Evolutionary conservation across 2,113 vertebrate species (phyloP), one percentile per base, ranked within the genome.

Genomic region (Vicugna pacos): DNA sequence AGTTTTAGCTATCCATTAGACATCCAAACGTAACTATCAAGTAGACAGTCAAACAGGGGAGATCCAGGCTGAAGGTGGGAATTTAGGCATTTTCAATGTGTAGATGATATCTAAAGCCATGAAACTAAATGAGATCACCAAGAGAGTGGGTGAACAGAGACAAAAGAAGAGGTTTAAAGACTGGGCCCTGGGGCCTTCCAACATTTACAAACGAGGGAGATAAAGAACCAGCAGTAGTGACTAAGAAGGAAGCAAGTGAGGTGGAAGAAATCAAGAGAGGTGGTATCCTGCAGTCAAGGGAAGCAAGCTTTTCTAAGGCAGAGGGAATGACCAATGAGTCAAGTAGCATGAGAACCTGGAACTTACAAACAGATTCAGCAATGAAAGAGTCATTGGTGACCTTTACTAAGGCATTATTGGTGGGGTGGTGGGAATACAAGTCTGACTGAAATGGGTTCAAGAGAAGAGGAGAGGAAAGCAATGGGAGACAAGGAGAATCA

Each of bases 61-160:
- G 88, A 60, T 73, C 35, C 28, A 60, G 26, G 69, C 6, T 19
- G 15, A 76, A 83, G 48, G 30, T 38, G n/a, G 20, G 65, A n/a
- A 65, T 46, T 84, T 42, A 88, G 58, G 32, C 73, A 42, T 79
- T 35, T 88, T 67, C n/a, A 13, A 11, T 8, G 13, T 54, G 5
- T 17, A 46, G 46, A 56, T n/a, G 22, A 82, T 58, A 79, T 35
- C 73, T 26, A 79, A 94, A 83, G 28, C 46, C 19, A 7, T 62
- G 30, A 67, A 89, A 64, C 76, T 64, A 64, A 46, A 50, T 38
- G 84, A 93, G 50, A 38, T 94, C 89, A 69, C 64, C n/a, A 73
- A 75, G 42, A 54, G 22, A 85, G 48, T 19, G 26, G 4, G 3
- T 22, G 2, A 19, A 32, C 38, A 3, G 35, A 52, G 69, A 52